Base-by-base conservation (phyloP, 2,888 invertebrate genomes). In the Epirrhoe tristata region DNA sequence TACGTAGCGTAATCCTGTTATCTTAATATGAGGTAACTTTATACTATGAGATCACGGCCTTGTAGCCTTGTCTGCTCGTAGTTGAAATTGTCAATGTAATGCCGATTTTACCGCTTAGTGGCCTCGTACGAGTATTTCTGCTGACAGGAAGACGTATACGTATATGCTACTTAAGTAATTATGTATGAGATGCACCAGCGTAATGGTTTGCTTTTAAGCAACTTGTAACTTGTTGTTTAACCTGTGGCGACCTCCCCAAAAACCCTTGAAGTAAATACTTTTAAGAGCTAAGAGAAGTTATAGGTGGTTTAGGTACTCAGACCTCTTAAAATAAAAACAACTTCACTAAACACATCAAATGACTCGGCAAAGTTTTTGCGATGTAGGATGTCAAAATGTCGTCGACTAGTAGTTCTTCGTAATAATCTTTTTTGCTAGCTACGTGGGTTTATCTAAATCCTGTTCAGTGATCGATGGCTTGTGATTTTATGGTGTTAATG, bases 21-120 rank as follows among this genome's bases (percentile, higher is more conserved):
- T 48, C 50, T 46, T 55, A 17, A 24, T 46, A 46, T 57, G 57
- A 64, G 61, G 54, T 68, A 68, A 58, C 53, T 50, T 48, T 43
- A 43, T 58, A 36, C 43, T 46, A 76, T 81, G 79, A 77, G 74
- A 78, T 80, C 78, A 80, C 72, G 74, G 69, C 77, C 78, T 79
- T 76, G 76, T 56, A 65, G 66, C 72, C 78, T 78, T 74, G 76
- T 64, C 70, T 69, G 3, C 24, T 24, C 24, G 24, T 24, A 66
- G 66, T 75, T 77, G 71, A 77, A 77, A 76, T 68, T 73, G 64
- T 69, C 68, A 64, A 63, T 65, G 74, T 72, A 36, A 61, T 58
- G 54, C 57, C 57, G 57, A 64, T 64, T 67, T 68, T 64, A 64
- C 61, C 58, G 60, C 64, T 61, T 43, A 16, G n/a, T 61, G 67